phyloP scores from a whole-genome alignment of 1,140 invertebrate species.

The Acromyrmex heyeri region DNA sequence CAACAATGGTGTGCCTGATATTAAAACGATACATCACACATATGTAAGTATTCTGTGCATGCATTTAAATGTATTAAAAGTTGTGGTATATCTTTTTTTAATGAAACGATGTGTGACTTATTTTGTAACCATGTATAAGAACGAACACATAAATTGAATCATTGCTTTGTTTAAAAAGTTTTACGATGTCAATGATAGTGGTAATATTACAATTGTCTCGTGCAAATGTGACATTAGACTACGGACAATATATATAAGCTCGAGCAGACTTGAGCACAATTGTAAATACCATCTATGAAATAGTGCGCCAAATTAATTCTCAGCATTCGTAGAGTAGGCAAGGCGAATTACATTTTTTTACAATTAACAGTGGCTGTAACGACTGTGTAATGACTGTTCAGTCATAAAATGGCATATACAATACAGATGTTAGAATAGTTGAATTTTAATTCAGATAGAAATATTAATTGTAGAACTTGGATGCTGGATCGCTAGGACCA shows the following conservation, averaged over 20 bases:
- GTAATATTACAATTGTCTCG: not conserved
- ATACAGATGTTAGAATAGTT: conserved; percentile 65
- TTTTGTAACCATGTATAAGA: conserved; percentile 11
- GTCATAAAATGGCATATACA: conserved; percentile 37
- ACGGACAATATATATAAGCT: not conserved
- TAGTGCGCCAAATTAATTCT: not conserved
- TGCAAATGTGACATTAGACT: not conserved
- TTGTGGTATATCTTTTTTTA: not conserved
- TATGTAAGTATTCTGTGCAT: conserved; percentile 78
- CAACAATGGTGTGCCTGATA: conserved; percentile 79
- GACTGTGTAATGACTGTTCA: not conserved
- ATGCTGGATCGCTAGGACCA: conserved; percentile 81
- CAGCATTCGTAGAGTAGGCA: conserved; percentile 14
- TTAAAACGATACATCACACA: conserved; percentile 81
- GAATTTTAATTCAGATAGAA: conserved; percentile 73
- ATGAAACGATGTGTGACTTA: conserved; percentile 14
- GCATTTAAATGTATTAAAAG: not conserved
- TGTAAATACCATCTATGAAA: conserved; percentile 8
- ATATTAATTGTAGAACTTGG: conserved; percentile 82
- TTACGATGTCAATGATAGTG: not conserved
- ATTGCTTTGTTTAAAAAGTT: conserved; percentile 1
- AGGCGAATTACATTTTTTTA: conserved; percentile 24
- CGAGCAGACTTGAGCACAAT: conserved; percentile 20
- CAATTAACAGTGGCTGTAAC: conserved; percentile 11
- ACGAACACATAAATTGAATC: not conserved